Base-by-base conservation (phyloP, 2,888 invertebrate genomes). In the Erebia palarica region DNA sequence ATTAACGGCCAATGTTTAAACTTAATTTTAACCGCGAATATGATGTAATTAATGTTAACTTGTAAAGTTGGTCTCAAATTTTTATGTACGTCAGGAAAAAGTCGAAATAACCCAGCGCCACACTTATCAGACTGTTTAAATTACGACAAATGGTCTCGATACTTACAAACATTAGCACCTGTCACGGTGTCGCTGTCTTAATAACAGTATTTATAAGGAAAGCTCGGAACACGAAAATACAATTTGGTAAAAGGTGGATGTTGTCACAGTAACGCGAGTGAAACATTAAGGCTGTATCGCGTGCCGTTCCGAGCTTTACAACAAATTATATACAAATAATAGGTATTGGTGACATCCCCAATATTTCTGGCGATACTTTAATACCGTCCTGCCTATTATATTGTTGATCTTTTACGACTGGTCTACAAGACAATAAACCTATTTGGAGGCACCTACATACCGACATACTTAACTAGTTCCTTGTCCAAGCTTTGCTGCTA, bases 201-300 rank as follows among this genome's bases (percentile, higher is more conserved):
- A 93, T 93, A 91, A 92, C 90, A 91, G 91, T 92, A 91, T 92
- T 93, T 92, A 92, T 92, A 92, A 92, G 91, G 91, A 92, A 92
- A 93, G 91, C 87, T 92, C 90, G 85, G 88, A 91, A 92, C 92
- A 93, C 88, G 92, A 91, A 91, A 93, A 93, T 88, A 93, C 92
- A 92, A 92, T 93, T 92, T 91, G 89, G 91, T 90, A 86, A 87
- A 91, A 91, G 89, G 91, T 87, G 86, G 85, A 89, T 89, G 89
- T 91, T 91, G 91, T 91, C 90, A 89, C 85, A 86, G 90, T 86
- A 91, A 91, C 89, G 90, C 87, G 87, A 91, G 89, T 88, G 83
- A 86, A 87, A 89, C 92, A 91, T 91, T 90, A 90, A 36, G 88
- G 86, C 83, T 80, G 85, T 84, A 78, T 84, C 83, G 84, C 86